These are phyloP conservation scores for Hippocampus guttulatus DNA, from an alignment of 2,113 vertebrate species.

Conservation along the genomic window DNA sequence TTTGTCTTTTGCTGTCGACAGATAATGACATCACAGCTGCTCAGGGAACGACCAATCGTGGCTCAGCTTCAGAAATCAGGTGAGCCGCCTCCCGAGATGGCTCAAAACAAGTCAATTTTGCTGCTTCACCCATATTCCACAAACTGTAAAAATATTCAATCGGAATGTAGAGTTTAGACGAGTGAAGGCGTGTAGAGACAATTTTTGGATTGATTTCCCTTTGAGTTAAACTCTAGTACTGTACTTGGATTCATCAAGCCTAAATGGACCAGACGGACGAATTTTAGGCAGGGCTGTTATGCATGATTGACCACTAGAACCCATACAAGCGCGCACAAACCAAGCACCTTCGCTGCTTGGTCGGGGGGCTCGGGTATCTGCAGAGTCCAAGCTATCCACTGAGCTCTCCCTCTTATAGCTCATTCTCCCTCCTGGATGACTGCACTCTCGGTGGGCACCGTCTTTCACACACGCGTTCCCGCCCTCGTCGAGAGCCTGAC, in stretches of 20 bases:
- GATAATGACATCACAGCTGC: too few relatives aligned
- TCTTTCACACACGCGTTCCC: constrained; percentile 75
- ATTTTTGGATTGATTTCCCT: too few relatives aligned
- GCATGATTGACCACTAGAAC: neutral
- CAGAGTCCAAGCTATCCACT: constrained; percentile 78
- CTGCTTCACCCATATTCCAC: too few relatives aligned
- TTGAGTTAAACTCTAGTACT: too few relatives aligned
- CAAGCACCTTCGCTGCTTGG: constrained; percentile 79
- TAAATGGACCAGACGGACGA: neutral
- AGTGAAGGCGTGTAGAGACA: too few relatives aligned
- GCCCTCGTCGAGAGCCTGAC: constrained; percentile 64
- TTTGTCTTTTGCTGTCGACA: too few relatives aligned
- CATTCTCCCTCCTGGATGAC: constrained; percentile 70
- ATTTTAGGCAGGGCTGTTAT: neutral
- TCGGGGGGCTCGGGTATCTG: constrained; percentile 71
- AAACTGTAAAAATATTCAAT: too few relatives aligned
- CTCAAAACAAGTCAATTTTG: too few relatives aligned
- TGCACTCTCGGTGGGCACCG: constrained; percentile 76
- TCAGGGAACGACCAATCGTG: too few relatives aligned
- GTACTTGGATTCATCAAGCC: neutral
- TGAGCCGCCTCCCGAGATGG: too few relatives aligned
- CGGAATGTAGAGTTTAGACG: too few relatives aligned
- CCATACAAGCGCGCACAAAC: neutral
- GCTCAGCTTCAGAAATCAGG: too few relatives aligned
- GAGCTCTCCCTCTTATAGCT: constrained; percentile 78